Percentiles rank a stretch among this genome's conserved stretches.
These are phyloP conservation scores for Syrphus vitripennis DNA, from an alignment of 2,888 invertebrate genomes.

Conservation along the genomic window DNA sequence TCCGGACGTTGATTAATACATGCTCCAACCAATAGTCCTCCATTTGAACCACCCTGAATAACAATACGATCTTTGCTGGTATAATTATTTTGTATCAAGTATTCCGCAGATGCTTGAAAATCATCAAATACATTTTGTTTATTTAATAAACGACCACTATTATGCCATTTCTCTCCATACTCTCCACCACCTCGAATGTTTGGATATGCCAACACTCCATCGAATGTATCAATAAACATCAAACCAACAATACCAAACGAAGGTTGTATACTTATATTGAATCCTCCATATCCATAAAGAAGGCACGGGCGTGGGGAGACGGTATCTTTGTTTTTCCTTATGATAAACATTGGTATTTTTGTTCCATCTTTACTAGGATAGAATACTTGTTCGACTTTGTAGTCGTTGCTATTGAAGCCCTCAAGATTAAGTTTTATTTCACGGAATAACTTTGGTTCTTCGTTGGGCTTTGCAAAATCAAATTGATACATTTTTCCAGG, in stretches of 20 bases:
- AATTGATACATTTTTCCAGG: conserved; percentile 92
- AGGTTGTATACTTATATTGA: conserved; percentile 95
- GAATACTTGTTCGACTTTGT: conserved; percentile 94
- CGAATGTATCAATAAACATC: conserved; percentile 93
- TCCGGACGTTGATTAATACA: conserved; percentile 97
- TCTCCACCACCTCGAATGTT: conserved; percentile 99
- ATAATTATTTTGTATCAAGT: conserved; percentile 90
- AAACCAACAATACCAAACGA: conserved; percentile 93
- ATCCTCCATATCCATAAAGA: conserved; percentile 98
- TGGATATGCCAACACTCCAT: conserved; percentile 94
- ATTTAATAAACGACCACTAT: conserved; percentile 92
- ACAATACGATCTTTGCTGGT: conserved; percentile 88
- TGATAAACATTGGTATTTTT: conserved; percentile 97
- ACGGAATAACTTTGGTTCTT: conserved; percentile 87
- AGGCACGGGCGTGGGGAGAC: conserved; percentile 87
- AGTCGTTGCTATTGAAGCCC: conserved; percentile 89
- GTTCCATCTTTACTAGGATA: conserved; percentile 96
- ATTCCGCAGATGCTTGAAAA: conserved; percentile 95
- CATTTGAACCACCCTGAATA: conserved; percentile 98
- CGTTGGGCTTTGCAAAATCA: conserved; percentile 87
- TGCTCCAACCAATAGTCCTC: conserved; percentile 97
- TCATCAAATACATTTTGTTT: conserved; percentile 99
- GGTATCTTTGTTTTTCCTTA: conserved; percentile 84
- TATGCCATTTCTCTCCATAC: conserved; percentile 99
- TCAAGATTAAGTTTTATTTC: conserved; percentile 91